Base-by-base conservation (phyloP, 1,140 invertebrate genomes). In the Sitophilus oryzae region DNA sequence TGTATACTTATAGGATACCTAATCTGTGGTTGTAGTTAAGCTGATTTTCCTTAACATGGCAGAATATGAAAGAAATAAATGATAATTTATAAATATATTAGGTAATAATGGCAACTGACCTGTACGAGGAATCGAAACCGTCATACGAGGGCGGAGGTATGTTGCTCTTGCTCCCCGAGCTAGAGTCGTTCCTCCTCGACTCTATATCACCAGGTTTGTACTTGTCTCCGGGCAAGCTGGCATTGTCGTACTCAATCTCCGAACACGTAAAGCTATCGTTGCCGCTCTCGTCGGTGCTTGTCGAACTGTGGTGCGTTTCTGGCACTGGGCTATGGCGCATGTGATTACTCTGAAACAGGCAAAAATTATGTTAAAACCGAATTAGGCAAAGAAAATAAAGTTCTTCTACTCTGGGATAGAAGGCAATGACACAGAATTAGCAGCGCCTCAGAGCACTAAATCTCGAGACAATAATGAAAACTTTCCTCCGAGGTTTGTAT, bases 231-330 rank as follows among this genome's bases (percentile, higher is more conserved):
- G 80, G 85, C 16, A 91, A 74, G 58, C 87, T 90, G 56, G 88
- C 86, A 65, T 92, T 89, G 64, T 97, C 93, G 70, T 95, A 96
- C 71, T 98, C 94, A 68, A 96, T 96, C 76, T 98, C 93, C 0
- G 93, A 97, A 73, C 93, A 97, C 0, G 93, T 97, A 74, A 97
- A 98, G 56, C 93, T 96, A 67, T 98, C 94, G 73, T 96, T 95
- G 2, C 91, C 91, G 69, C 90, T 93, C 70, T 96, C 93, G 66
- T 96, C 92, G 4, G 92, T 93, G 1, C 90, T 92, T 2, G 90
- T 92, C 0, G 87, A 89, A 66, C 84, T 86, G 36, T 78, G 68
- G 59, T 85, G 80, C 42, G 86, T 85, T 62, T 86, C 85, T 4
- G 80, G 80, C 23, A 82, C 81, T 0, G 84, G 82, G 9, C 82